These are phyloP conservation scores for Lutjanus erythropterus DNA, from an alignment of 2,113 vertebrate species.

Conservation along the genomic window DNA sequence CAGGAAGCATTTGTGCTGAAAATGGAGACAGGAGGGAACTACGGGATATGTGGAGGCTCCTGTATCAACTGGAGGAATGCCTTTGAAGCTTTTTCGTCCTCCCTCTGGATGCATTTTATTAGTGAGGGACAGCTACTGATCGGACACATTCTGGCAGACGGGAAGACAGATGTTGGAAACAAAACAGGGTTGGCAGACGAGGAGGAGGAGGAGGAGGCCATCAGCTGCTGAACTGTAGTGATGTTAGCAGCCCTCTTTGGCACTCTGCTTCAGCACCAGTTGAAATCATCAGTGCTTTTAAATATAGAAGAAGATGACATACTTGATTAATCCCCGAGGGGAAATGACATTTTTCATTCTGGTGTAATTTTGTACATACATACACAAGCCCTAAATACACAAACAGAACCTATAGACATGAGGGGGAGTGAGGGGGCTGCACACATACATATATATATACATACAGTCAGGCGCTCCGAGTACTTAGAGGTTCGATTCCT, in stretches of 20 bases:
- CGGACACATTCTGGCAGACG: slow-evolving; percentile 26
- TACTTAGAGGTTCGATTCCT: too few relatives aligned
- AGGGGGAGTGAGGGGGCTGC: too few relatives aligned
- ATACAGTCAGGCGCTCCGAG: too few relatives aligned
- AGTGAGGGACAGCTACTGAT: slow-evolving; percentile 45
- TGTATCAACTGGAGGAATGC: slow-evolving; percentile 62
- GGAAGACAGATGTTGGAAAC: slow-evolving; percentile 40
- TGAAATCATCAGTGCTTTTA: neutral
- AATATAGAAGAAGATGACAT: too few relatives aligned
- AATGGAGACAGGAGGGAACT: slow-evolving; percentile 54
- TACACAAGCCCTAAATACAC: too few relatives aligned
- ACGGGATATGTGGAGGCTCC: slow-evolving; percentile 61
- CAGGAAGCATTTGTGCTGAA: slow-evolving; percentile 57
- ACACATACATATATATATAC: too few relatives aligned
- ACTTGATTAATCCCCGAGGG: too few relatives aligned
- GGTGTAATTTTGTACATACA: too few relatives aligned
- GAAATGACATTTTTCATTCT: too few relatives aligned
- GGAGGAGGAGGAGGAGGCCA: neutral
- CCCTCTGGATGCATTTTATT: slow-evolving; percentile 69
- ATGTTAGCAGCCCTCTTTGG: neutral
- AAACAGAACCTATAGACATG: too few relatives aligned
- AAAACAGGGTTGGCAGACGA: slow-evolving; percentile 20
- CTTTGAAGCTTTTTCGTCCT: slow-evolving; percentile 63
- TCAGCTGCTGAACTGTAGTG: slow-evolving; percentile 10
- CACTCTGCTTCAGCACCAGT: neutral